Evolutionary conservation across 2,888 invertebrate species (phyloP).

Genomic region (Marronus borbonicus): DNA sequence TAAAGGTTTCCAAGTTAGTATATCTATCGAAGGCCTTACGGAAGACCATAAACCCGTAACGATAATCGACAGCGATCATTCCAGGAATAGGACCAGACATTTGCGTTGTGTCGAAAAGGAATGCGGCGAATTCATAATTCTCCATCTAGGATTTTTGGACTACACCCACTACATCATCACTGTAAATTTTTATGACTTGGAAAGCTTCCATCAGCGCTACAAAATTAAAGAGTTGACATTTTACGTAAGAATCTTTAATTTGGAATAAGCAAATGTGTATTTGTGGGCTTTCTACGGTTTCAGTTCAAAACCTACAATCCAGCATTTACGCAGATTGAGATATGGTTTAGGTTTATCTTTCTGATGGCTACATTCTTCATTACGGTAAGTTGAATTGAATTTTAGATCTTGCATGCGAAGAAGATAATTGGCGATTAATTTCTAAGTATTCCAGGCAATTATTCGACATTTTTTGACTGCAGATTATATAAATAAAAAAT

Average conservation of each 20-base stretch:
- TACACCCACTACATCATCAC: constrained; percentile 91
- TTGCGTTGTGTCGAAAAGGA: constrained; percentile 84
- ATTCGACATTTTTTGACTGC: too few relatives aligned
- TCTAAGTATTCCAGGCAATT: too few relatives aligned
- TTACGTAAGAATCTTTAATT: constrained; percentile 78
- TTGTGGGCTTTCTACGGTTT: constrained; percentile 64
- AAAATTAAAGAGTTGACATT: constrained; percentile 88
- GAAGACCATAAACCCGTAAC: constrained; percentile 82
- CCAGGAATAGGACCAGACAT: constrained; percentile 88
- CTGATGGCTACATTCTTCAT: constrained; percentile 88
- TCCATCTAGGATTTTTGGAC: constrained; percentile 92
- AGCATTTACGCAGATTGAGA: constrained; percentile 96
- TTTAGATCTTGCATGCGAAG: not conserved
- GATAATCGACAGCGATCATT: constrained; percentile 76
- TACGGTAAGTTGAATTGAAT: constrained; percentile 78
- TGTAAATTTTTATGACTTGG: constrained; percentile 87
- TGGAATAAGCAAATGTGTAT: constrained; percentile 38
- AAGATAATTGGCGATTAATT: not conserved
- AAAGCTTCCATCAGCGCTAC: constrained; percentile 88
- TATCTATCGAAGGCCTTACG: constrained; percentile 86
- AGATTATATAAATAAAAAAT: too few relatives aligned
- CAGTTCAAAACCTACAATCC: constrained; percentile 98
- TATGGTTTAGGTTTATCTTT: constrained; percentile 97
- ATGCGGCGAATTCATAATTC: constrained; percentile 90
- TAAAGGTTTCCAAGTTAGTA: constrained; percentile 89